phyloP scores from a whole-genome alignment of 2,797 vertebrate genomes.

The Pteronotus mesoamericanus region DNA sequence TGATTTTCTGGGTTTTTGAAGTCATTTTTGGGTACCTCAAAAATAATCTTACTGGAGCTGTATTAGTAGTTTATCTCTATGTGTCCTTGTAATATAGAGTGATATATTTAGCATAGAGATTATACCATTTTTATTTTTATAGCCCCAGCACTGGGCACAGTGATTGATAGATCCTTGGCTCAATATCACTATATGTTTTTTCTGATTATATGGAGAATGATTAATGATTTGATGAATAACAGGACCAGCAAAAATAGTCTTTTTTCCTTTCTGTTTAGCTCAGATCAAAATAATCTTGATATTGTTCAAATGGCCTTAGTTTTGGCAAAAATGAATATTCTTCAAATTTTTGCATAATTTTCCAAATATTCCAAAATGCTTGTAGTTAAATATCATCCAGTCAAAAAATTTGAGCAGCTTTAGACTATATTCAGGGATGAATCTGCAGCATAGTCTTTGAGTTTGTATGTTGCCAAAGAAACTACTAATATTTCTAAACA shows the following conservation, averaged over 20 bases:
- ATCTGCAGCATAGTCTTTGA: constrained; percentile 25
- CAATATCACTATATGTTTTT: not conserved
- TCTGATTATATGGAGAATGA: not conserved
- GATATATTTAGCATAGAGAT: not conserved
- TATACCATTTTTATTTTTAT: not conserved
- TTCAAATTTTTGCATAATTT: constrained; percentile 25
- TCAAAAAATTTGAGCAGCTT: constrained; percentile 40
- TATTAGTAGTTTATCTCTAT: not conserved
- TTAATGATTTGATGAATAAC: not conserved
- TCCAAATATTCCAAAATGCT: constrained; percentile 29
- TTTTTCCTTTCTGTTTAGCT: not conserved
- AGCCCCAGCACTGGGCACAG: not conserved
- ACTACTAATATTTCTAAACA: constrained; percentile 34
- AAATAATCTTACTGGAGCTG: not conserved
- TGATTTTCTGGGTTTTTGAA: not conserved
- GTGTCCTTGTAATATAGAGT: not conserved
- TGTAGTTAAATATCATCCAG: constrained; percentile 34
- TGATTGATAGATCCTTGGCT: not conserved
- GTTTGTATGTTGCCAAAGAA: constrained; percentile 33
- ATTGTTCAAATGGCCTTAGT: not conserved
- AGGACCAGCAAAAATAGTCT: not conserved
- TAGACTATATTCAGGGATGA: not conserved
- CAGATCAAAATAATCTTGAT: not conserved
- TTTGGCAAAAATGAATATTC: constrained; percentile 1
- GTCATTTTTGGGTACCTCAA: not conserved